Evolutionary conservation across 2,113 vertebrate genomes (phyloP), one percentile per base, ranked within the genome.

Genomic region (Bettongia penicillata): DNA sequence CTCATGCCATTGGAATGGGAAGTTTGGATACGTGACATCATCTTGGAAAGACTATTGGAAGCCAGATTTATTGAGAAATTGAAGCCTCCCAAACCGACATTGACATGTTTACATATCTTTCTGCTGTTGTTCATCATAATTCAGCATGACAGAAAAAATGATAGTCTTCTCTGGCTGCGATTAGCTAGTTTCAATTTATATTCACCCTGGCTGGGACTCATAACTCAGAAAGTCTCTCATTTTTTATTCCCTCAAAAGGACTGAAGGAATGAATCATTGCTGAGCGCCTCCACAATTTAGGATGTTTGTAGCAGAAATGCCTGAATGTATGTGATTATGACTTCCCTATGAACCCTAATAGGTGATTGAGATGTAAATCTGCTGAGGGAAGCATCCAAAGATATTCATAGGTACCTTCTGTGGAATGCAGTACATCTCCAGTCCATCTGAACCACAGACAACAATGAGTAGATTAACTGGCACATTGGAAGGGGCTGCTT

Each of bases 271-370:
- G 51, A 52, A 89, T 93, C 28, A 16, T 2, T 91, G 94, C 68
- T 19, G 61, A 48, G 51, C 24, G n/a, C 22, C 91, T 96, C 57
- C 89, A 51, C 55, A 48, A 92, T 91, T 95, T 50, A 14, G 61
- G 96, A 91, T 51, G 89, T 51, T 52, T 5, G 47, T 92, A 93
- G 93, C 89, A 68, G 96, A 90, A 48, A n/a, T 53, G 37, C 90
- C 77, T 93, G 90, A 89, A 53, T 8, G 53, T 95, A 11, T 0
- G 2, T 0, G 52, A 52, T 22, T 61, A 51, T n/a, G 43, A 4
- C 93, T 97, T 95, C 89, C 93, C 93, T 95, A 94, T 61, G 93
- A 94, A 91, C 51, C 94, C 90, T 55, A 28, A 49, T 14, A 2
- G 48, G 43, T 51, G 57, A 52, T 28, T 92, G 24, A n/a, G 89